Conservation (phyloP, 2,797 vertebrate genomes). For the Manis crassicaudata region DNA sequence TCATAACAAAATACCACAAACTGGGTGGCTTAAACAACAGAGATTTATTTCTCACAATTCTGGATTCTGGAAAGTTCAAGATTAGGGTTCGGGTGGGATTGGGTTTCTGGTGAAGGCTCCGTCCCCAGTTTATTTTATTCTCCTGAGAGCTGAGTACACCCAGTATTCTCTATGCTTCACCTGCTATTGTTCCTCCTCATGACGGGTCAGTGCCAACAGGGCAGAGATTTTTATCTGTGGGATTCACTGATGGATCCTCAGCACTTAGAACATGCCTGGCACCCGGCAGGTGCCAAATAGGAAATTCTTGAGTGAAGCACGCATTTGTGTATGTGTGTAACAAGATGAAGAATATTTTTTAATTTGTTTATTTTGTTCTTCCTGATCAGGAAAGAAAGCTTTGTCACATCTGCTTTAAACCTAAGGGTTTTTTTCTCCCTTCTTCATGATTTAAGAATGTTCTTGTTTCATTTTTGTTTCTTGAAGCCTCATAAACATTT, state of each 20-base stretch:
- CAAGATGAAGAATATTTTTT: not conserved
- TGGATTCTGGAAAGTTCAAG: not conserved
- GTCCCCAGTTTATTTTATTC: not conserved
- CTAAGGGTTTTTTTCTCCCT: not conserved
- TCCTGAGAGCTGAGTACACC: not conserved
- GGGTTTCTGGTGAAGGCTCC: not conserved
- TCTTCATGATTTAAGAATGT: not conserved
- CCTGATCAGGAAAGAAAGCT: not conserved
- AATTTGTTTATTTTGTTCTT: not conserved
- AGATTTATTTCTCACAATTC: not conserved
- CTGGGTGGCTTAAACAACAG: not conserved
- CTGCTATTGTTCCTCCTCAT: not conserved
- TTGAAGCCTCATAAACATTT: not conserved
- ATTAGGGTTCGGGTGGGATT: not conserved
- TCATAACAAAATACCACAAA: not conserved
- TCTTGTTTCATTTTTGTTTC: slow-evolving; percentile 10
- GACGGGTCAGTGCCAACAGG: not conserved
- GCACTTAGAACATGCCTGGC: not conserved
- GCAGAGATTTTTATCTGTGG: not conserved
- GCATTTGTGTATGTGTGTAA: not conserved
- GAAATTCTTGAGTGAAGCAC: not conserved
- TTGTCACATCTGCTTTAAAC: not conserved
- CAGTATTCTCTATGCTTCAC: accelerated
- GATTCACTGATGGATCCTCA: not conserved
- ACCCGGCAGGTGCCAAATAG: not conserved